Evolutionary conservation across 2,797 vertebrate species (phyloP), one percentile per base, ranked within the genome.

Genomic region (Sebastiscus tertius): DNA sequence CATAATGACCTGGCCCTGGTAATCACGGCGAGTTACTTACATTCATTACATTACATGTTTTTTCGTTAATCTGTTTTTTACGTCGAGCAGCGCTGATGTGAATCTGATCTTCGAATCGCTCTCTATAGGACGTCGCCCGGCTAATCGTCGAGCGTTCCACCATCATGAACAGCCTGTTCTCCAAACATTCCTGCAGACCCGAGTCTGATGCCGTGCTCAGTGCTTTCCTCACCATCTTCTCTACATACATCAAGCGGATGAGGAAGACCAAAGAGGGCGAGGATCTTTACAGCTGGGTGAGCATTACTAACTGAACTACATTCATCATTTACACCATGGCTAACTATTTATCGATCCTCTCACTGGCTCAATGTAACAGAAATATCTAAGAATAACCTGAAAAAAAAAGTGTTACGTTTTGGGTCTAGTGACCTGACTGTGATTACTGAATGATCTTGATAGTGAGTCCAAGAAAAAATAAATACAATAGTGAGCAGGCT

Each of bases 211-310:
- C 97, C 0, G 97, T 99, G 58, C 97, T 99, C 14, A 91, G 93
- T 0, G 98, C 99, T 4, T 96, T 99, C 74, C 96, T 98, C 58
- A 95, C 94, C 80, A 97, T 99, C 89, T 99, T 99, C 90, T 98
- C 97, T 0, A 82, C 94, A 31, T 99, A 99, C 68, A 97, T 99
- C 81, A 95, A 86, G 83, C 97, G 98, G 75, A 99, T 99, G 98
- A 97, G 98, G 81, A 97, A 99, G 94, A 99, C 96, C 83, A 99
- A 99, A 87, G 99, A 99, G 46, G 98, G 97, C 0, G 98, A 99
- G 89, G 99, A 99, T 87, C 97, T 98, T 49, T 99, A 99, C 92
- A 99, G 97, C 95, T 99, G 99, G 99, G 99, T 99, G 89, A 93
- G 96, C 77, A 14, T 20, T 16, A 2, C 29, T 13, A 13, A 34